Percentiles rank a stretch among this genome's conserved stretches.
phyloP scores from a whole-genome alignment of 2,113 vertebrate species.

The Microcebus murinus region DNA sequence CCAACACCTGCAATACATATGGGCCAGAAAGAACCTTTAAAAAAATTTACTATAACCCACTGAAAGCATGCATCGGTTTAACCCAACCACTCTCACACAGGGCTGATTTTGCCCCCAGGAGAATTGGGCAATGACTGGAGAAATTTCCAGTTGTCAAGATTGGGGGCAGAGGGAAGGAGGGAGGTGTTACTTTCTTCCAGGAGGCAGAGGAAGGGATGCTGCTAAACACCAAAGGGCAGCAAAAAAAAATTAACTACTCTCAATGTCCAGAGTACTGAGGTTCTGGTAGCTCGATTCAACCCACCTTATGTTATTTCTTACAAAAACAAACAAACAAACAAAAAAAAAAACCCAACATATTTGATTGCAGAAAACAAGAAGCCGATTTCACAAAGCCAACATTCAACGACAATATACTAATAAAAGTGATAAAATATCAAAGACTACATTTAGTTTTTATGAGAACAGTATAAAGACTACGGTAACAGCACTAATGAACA shows the following conservation, averaged over 20 bases:
- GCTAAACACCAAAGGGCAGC: not conserved
- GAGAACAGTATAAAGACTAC: not conserved
- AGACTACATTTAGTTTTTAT: not conserved
- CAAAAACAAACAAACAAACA: not conserved
- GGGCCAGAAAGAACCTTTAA: not conserved
- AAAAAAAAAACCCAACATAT: no score
- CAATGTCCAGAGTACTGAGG: not conserved
- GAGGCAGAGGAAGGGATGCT: not conserved
- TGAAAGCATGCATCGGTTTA: not conserved
- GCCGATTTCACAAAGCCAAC: not conserved
- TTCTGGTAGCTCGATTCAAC: not conserved
- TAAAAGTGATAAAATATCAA: not conserved
- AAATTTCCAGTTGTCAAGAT: not conserved
- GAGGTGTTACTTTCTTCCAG: accelerated
- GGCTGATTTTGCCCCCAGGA: not conserved
- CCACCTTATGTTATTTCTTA: not conserved
- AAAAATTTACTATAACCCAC: not conserved
- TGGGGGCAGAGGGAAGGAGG: no score
- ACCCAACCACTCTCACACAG: not conserved
- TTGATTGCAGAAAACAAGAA: not conserved
- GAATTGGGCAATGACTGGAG: not conserved
- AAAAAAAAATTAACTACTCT: not conserved
- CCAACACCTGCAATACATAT: not conserved
- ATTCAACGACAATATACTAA: not conserved
- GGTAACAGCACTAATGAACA: not conserved